Evolutionary conservation across 2,113 vertebrate genomes (phyloP), one percentile per base, ranked within the genome.

Genomic region (Chlamydotis undulata): DNA sequence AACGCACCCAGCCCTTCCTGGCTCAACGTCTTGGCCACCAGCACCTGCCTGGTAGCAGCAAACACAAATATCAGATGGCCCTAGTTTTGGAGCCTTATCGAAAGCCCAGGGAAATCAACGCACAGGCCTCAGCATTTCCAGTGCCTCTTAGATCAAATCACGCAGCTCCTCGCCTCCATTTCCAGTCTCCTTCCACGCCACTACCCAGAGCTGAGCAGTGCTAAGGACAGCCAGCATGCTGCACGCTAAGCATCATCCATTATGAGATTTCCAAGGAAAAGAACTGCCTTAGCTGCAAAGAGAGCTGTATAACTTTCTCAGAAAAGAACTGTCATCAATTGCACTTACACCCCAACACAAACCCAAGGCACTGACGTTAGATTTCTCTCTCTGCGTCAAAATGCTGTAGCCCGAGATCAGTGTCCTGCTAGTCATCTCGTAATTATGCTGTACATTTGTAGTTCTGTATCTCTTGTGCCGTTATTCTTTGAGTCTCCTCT

Each of bases 1-100:
- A 83, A 63, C 0, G 1, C 29, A 33, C 0, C 0, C 17, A 53
- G 10, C 12, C 29, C 29, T 24, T 80, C 33, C 35, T 3, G 3
- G 65, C 52, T 33, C 2, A 1, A 35, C 15, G 45, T 8, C 26
- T 33, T 17, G 25, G 55, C 56, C 63, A 77, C 49, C 29, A 59
- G 16, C 4, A 6, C 35, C 33, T 25, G 43, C 11, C 33, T 18
- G 22, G 16, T 3, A 60, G 60, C 21, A 45, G 33, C 56, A 49
- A 37, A 33, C 12, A 17, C 2, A 0, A 37, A 43, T 29, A 74
- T 12, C 1, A 0, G 2, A 69, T 12, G 8, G 11, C 59, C 43
- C n/a, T 64, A 8, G 73, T n/a, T 73, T 4, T 4, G 1, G 10
- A 93, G 50, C 13, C 35, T 41, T 64, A 83, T 3, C 33, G 37